A percentile compares a stretch with the other conserved stretches of the same genome.
Conservation (phyloP, 2,888 invertebrate species). For the Drosophila prostipennis region DNA sequence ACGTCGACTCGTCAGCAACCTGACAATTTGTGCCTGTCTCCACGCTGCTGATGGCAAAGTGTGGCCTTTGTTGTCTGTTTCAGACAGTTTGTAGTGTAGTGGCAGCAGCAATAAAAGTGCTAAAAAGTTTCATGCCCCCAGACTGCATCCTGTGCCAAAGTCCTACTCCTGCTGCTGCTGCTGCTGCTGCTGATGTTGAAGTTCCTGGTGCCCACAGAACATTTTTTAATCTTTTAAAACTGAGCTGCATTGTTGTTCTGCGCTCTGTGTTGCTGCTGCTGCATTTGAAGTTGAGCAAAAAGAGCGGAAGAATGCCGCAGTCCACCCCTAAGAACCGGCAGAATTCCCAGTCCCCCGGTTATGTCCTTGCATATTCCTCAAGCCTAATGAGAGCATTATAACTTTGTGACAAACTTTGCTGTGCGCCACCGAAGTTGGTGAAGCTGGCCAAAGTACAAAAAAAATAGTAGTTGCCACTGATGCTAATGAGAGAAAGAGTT, state of each 20-base stretch:
- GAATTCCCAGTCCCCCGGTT: conserved; percentile 12
- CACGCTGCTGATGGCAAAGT: conserved; percentile 39
- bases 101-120: conserved; percentile 69
- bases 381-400: conserved; percentile 48
- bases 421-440: background rate
- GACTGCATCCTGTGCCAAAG: conserved; percentile 67
- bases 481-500: conserved; percentile 32
- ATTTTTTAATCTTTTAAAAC: conserved; percentile 71
- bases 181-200: conserved; percentile 12
- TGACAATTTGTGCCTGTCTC: conserved; percentile 70
- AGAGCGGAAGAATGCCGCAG: conserved; percentile 21
- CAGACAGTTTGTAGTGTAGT: conserved; percentile 45
- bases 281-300: conserved; percentile 42
- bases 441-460: conserved; percentile 4
- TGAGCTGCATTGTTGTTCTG: conserved; percentile 43
- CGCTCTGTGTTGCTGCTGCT: conserved; percentile 18
- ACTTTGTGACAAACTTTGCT: conserved; percentile 46
- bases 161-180: conserved; percentile 3
- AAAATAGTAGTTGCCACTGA: conserved; percentile 9
- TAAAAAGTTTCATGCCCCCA: conserved; percentile 75
- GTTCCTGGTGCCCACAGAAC: conserved; percentile 41
- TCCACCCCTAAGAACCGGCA: conserved; percentile 14
- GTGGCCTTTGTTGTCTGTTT: conserved; percentile 29
- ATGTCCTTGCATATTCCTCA: conserved; percentile 43
- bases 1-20: conserved; percentile 66